Base-by-base conservation (phyloP, 2,113 vertebrate genomes). In the Sprattus sprattus region DNA sequence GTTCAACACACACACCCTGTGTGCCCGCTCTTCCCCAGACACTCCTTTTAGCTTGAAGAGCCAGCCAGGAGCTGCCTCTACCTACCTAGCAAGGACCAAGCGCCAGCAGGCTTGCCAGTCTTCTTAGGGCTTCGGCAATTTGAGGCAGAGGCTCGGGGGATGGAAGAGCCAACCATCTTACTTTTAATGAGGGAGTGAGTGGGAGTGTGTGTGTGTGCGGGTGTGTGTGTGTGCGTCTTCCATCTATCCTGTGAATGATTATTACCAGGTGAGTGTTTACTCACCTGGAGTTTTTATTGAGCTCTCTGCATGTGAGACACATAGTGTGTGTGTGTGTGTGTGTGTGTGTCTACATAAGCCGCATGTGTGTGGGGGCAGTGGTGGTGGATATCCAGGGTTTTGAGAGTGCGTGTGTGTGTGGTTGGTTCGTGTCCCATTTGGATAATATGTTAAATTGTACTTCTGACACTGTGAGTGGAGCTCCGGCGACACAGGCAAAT, bases 71-170 rank as follows among this genome's bases (percentile, higher is more conserved):
- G 60, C 25, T 67, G 60, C 25, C 25, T n/a, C n/a, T 67, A 67
- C 60, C 60, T 2, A 39, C 1, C 39, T n/a, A 67, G 60, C 60
- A 11, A 67, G 60, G 60, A 67, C 22, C 6, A 67, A 28, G 60
- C 25, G 60, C 60, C 60, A 67, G 60, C 60, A 67, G 60, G 60
- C 60, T 67, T 67, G 60, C 60, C 60, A 67, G 57, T 67, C 4
- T 10, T 67, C n/a, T 28, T 25, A 25, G 60, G 60, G 60, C 25
- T n/a, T n/a, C 25, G 60, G 60, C 60, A 67, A 10, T 2, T n/a
- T 25, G 60, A 25, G 6, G 60, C 22, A 67, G n/a, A 67, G 60
- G 4, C 22, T 22, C 22, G 0, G n/a, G 22, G 25, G 60, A 67
- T 25, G 60, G 10, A 5, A 4, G 4, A 25, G 60, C 22, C n/a